These are phyloP conservation scores for Danio aesculapii DNA, from an alignment of 2,797 vertebrate genomes.

Conservation along the genomic window DNA sequence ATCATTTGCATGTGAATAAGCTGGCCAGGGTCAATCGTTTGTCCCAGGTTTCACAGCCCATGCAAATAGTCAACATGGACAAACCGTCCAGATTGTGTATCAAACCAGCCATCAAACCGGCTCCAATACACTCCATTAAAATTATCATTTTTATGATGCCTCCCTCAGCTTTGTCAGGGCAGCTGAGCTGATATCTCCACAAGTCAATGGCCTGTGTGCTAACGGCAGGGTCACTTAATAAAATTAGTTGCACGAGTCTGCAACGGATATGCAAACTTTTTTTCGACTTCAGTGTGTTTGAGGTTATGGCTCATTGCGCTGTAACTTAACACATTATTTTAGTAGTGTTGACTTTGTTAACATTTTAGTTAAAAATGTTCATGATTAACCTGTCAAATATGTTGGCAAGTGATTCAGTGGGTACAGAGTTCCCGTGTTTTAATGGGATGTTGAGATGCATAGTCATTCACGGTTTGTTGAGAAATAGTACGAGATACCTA, in stretches of 20 bases:
- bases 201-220: slow-evolving; percentile 35
- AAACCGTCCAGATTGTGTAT: slow-evolving; percentile 45
- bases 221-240: slow-evolving; percentile 54
- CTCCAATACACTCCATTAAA: slow-evolving; percentile 34
- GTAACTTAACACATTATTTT: slow-evolving; percentile 41
- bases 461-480: slow-evolving; percentile 41
- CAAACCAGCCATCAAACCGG: slow-evolving; percentile 30
- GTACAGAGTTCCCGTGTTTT: slow-evolving; percentile 46
- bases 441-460: slow-evolving; percentile 42
- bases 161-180: slow-evolving; percentile 37
- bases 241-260: slow-evolving; percentile 42
- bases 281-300: not conserved
- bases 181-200: slow-evolving; percentile 50
- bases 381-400: slow-evolving; percentile 51
- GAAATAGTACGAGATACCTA: slow-evolving; percentile 26
- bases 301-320: slow-evolving; percentile 35
- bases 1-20: slow-evolving; percentile 28
- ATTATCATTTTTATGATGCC: slow-evolving; percentile 34
- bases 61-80: slow-evolving; percentile 46
- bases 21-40: not conserved
- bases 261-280: slow-evolving; percentile 66
- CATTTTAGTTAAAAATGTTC: slow-evolving; percentile 40
- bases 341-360: slow-evolving; percentile 37
- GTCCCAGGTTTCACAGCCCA: slow-evolving; percentile 3
- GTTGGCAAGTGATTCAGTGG: slow-evolving; percentile 30